Evolutionary conservation across 2,888 invertebrate species (phyloP), one percentile per base, ranked within the genome.

Genomic region (Phlogophora meticulosa): DNA sequence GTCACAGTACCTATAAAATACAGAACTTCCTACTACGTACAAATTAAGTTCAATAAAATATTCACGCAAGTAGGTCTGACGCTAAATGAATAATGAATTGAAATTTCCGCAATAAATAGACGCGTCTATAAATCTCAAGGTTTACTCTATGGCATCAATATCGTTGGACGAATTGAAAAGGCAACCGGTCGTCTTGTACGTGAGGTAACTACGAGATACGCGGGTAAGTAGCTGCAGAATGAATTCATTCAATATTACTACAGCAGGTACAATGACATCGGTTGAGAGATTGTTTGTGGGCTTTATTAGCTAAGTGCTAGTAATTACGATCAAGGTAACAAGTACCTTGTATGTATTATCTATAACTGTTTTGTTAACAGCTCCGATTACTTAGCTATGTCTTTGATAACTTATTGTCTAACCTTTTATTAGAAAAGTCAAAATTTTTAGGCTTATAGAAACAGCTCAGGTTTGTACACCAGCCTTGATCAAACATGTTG

Each of bases 181-280:
- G 80, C 81, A 85, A 87, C 87, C 89, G 87, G 87, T 87, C 85
- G 82, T 76, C 58, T 55, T 76, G 85, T 82, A 93, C 93, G 93
- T 93, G 93, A 87, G 89, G 67, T 77, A 85, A 91, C 86, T 92
- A 83, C 88, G 72, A 77, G 80, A 86, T 85, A 80, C 81, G 82
- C 83, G 82, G 85, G 87, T 84, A 82, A 83, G 87, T 84, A 83
- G 83, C 67, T 57, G 64, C 65, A 68, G 83, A 84, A 85, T 85
- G 83, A 86, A 89, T 87, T 86, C 90, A 93, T 92, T 86, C 87
- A 82, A 82, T 86, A 81, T 83, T 76, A 69, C 60, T 65, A 71
- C 68, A 57, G 64, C 70, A 72, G 82, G 82, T 77, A 87, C 88
- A 88, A 87, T 88, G 86, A 87, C 87, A 87, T 80, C 68, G 73